Evolutionary conservation across 1,140 invertebrate genomes (phyloP), one percentile per base, ranked within the genome.

Genomic region (Mycetomoellerius zeteki): DNA sequence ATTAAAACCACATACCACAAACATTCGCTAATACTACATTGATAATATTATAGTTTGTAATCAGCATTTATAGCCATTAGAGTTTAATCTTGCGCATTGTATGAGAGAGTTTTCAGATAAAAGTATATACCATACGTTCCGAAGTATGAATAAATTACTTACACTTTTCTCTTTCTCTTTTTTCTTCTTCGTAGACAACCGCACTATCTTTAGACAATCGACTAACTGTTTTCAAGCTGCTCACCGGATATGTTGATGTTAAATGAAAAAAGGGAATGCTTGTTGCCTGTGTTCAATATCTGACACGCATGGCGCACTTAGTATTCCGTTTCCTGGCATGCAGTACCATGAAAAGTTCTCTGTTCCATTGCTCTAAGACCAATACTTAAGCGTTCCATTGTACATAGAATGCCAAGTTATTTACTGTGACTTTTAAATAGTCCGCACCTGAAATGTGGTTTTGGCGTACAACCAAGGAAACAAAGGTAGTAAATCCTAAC

Each of bases 231-330:
- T 92, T 89, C 86, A 88, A 90, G 65, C 88, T 93, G 92, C 92
- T 91, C 92, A 90, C 92, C 93, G 93, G 93, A 94, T 93, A 89
- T 86, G 87, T 91, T 88, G 89, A 85, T 89, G 93, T 93, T 92
- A 93, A 93, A 92, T 91, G 92, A 92, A 93, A 93, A 82, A 93
- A 93, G 92, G 86, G 88, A 92, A 91, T 91, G 90, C 92, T 89
- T 92, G 93, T 93, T 71, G 69, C 69, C 69, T 72, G 71, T 85
- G 75, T 88, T 62, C 80, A 69, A 78, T 86, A 90, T 76, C 89
- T 80, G 89, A 89, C 75, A 85, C 80, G 78, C 64, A 86, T 62
- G 50, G 60, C 47, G 78, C 88, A 89, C 88, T 62, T 85, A 72
- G 88, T 85, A 90, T 89, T 89, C 88, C 88, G 88, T 72, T 90